Conservation (phyloP, 1,140 invertebrate species). For the Leptinotarsa undecemlineata region DNA sequence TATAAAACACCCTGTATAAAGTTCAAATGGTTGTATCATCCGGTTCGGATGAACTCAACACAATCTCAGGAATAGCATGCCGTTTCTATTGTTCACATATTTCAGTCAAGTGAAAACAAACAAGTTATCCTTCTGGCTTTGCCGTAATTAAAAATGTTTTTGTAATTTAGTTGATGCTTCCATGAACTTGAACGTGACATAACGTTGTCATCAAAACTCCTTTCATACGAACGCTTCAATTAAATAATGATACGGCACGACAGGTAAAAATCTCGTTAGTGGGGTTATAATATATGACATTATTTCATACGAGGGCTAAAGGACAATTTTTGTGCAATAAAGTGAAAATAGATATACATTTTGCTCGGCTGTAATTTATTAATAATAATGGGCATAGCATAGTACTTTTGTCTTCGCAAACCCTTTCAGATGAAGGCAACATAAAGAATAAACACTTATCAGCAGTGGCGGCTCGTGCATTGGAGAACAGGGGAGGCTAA, state of each 20-base stretch:
- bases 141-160: conserved; percentile 6
- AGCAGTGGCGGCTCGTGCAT: too few relatives aligned
- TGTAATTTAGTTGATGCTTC: conserved; percentile 1
- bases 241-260: conserved; percentile 1
- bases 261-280: conserved; percentile 1
- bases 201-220: background rate
- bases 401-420: too few relatives aligned
- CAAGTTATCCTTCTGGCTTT: conserved; percentile 1
- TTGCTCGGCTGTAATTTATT: too few relatives aligned
- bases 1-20: too few relatives aligned
- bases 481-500: too few relatives aligned
- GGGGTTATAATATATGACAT: background rate
- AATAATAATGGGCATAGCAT: too few relatives aligned
- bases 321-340: too few relatives aligned
- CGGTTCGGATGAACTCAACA: background rate
- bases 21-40: too few relatives aligned
- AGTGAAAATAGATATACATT: too few relatives aligned
- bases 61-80: background rate
- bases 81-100: conserved; percentile 6
- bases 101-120: conserved; percentile 1
- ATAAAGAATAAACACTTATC: too few relatives aligned
- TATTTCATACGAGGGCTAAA: too few relatives aligned
- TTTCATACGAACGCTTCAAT: conserved; percentile 2
- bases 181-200: conserved; percentile 7
- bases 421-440: too few relatives aligned